Evolutionary conservation across 2,113 vertebrate species (phyloP).

Genomic region (Cercocebus atys): DNA sequence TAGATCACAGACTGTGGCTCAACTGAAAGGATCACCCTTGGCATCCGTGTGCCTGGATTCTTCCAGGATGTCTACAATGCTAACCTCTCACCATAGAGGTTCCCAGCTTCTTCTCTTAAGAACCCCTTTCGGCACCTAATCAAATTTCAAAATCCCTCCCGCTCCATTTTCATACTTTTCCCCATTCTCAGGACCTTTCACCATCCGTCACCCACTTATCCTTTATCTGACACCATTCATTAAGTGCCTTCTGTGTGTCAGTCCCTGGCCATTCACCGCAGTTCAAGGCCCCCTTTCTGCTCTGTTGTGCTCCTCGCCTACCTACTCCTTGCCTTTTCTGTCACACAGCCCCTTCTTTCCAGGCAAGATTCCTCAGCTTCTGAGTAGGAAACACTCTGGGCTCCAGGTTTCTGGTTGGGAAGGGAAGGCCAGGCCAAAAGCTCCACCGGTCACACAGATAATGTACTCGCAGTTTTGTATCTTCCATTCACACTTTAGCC

Average conservation of each 20-base stretch:
- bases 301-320: not conserved
- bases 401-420: conserved; percentile 53
- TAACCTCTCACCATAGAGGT: not conserved
- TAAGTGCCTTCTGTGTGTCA: not conserved
- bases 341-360: not conserved
- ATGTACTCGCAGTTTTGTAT: conserved; percentile 54
- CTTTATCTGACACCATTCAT: not conserved
- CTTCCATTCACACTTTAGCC: conserved; percentile 57
- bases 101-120: not conserved
- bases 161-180: not conserved
- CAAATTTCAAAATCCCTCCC: not conserved
- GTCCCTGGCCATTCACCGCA: not conserved
- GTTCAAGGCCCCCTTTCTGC: not conserved
- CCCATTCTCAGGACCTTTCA: not conserved
- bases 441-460: conserved; percentile 33
- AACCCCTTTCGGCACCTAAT: not conserved
- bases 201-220: not conserved
- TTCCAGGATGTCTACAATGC: not conserved
- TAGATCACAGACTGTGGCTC: not conserved
- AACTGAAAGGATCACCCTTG: not conserved
- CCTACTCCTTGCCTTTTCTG: not conserved
- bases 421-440: conserved; percentile 57
- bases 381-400: conserved; percentile 11
- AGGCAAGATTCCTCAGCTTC: not conserved
- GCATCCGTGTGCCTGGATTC: not conserved